phyloP scores from a whole-genome alignment of 2,888 invertebrate species.

The Sminthurinus aureus region DNA sequence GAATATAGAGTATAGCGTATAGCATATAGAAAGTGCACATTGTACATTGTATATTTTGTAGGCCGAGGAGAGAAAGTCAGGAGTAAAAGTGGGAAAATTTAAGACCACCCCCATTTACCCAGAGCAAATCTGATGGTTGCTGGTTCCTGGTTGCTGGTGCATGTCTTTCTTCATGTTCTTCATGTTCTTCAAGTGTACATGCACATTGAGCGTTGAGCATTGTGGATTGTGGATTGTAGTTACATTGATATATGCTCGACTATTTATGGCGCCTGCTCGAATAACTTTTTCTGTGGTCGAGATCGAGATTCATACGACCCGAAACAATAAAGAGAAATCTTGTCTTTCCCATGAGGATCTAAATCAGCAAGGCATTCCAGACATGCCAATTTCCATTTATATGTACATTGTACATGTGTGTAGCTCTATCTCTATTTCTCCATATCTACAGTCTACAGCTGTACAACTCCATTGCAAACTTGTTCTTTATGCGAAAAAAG shows the following conservation, averaged over 20 bases:
- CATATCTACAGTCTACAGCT: not conserved
- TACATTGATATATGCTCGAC: not conserved
- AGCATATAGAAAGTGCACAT: too few species aligned
- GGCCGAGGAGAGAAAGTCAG: conserved; percentile 9
- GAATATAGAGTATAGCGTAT: not conserved
- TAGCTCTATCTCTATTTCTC: too few species aligned
- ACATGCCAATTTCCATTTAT: conserved; percentile 31
- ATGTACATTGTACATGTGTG: not conserved
- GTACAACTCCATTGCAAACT: not conserved
- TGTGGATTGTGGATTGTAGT: too few species aligned
- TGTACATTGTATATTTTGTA: not conserved
- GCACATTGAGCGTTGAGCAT: too few species aligned
- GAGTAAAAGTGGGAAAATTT: not conserved
- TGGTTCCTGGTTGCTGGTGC: too few species aligned
- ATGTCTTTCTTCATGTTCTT: not conserved
- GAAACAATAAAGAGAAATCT: conserved; percentile 25
- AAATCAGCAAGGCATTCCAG: conserved; percentile 18
- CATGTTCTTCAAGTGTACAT: too few species aligned
- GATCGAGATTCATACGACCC: conserved; percentile 5
- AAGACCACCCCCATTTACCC: not conserved
- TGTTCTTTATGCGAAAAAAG: not conserved
- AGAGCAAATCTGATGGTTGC: too few species aligned
- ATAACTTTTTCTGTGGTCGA: not conserved
- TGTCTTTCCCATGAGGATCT: conserved; percentile 29
- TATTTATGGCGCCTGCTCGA: conserved; percentile 1